Evolutionary conservation across 2,888 invertebrate species (phyloP), one percentile per base, ranked within the genome.

Genomic region (Acanthoscelides obtectus): DNA sequence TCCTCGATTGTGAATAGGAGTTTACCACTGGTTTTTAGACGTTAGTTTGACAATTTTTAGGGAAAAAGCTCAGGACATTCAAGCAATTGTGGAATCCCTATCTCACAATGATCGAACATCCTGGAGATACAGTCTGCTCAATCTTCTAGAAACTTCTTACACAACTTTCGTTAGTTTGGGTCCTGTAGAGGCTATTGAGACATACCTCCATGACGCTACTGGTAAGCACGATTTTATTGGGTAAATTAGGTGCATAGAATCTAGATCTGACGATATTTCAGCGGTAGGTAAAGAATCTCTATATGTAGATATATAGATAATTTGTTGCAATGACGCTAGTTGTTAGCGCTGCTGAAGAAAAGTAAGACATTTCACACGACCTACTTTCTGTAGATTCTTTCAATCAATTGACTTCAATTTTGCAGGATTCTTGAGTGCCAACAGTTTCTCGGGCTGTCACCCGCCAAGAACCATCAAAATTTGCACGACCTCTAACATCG

Each of bases 401-500:
- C n/a, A n/a, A n/a, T n/a, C n/a, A n/a, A n/a, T n/a, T n/a, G n/a
- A n/a, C n/a, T 45, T 20, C 20, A 27, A 22, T 4, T 22, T 74
- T 72, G 1, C 20, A 74, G 74, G 82, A n/a, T 91, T 90, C 78
- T 85, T 89, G 65, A 89, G 90, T 71, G 91, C 91, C 0, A 91
- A 91, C 77, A 91, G 91, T 78, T 92, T 91, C 78, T 88, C 88
- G 0, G 91, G 90, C 0, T 92, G 92, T 76, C 89, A 90, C 81
- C 92, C 91, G 0, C 90, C 92, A 0, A 87, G 92, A 86, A 89
- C 85, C 0, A 82, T 86, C 65, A 83, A 69, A 78, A 88, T 92
- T 68, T 95, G 95, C 80, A 91, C 93, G 0, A 90, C 90, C 0
- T 90, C 92, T 0, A 87, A 90, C 19, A 84, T 91, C 0, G 94